Evolutionary conservation across 2,888 invertebrate species (phyloP).

Genomic region (Poecilus cupreus): DNA sequence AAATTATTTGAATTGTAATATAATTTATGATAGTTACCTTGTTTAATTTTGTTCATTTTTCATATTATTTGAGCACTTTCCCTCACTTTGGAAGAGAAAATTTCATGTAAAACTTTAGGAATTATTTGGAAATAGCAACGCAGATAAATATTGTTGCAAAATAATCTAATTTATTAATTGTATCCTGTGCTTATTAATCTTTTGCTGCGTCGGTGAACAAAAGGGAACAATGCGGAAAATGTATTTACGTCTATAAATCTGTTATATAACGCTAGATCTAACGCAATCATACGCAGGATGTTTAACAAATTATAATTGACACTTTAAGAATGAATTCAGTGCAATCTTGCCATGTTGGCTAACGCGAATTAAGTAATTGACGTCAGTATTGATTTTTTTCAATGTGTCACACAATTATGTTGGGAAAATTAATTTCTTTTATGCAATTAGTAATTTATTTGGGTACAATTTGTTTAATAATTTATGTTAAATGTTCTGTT

Average conservation of each 20-base stretch:
- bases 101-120: too few species aligned
- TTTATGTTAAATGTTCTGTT: too few species aligned
- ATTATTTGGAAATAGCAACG: not conserved
- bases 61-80: too few species aligned
- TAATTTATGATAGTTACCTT: too few species aligned
- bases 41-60: too few species aligned
- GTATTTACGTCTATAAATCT: not conserved
- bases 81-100: too few species aligned
- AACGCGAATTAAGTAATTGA: not conserved
- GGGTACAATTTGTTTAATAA: too few species aligned
- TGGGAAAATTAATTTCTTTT: too few species aligned
- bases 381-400: not conserved
- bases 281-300: not conserved
- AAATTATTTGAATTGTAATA: too few species aligned
- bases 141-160: conserved; percentile 7
- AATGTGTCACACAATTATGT: too few species aligned
- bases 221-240: conserved; percentile 16
- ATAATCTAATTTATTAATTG: not conserved
- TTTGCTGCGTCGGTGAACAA: not conserved
- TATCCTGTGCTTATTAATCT: conserved; percentile 6
- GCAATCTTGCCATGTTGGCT: not conserved
- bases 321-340: not conserved
- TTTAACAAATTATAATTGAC: not conserved
- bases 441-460: too few species aligned
- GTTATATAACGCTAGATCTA: not conserved